These are phyloP conservation scores for Diaperis boleti DNA, from an alignment of 2,888 invertebrate species.

Conservation along the genomic window DNA sequence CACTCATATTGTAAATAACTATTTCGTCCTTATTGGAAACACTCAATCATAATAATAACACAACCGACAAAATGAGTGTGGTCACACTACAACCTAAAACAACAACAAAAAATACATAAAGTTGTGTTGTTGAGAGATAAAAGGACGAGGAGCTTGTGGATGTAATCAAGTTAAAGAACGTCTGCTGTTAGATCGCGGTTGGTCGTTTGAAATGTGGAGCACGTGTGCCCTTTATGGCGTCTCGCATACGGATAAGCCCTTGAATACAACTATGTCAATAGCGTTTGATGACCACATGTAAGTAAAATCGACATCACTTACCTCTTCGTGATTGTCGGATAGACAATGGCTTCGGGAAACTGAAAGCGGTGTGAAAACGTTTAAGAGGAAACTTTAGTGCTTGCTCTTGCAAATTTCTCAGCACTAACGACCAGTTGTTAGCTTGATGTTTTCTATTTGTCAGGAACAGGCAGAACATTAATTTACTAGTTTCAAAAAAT, in stretches of 20 bases:
- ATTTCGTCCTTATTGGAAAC: constrained; percentile 36
- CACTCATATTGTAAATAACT: too few species aligned
- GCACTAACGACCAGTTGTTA: too few species aligned
- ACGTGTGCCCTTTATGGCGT: constrained; percentile 56
- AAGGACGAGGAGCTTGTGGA: constrained; percentile 51
- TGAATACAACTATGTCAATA: constrained; percentile 53
- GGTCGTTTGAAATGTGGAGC: constrained; percentile 55
- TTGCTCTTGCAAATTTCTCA: too few species aligned
- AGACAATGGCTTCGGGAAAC: constrained; percentile 5
- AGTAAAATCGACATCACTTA: constrained; percentile 49
- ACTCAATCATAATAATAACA: constrained; percentile 35
- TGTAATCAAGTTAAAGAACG: constrained; percentile 59
- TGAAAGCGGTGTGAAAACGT: too few species aligned
- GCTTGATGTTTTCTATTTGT: too few species aligned
- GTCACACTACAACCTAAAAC: constrained; percentile 12
- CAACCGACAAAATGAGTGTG: constrained; percentile 20
- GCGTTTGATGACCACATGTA: constrained; percentile 56
- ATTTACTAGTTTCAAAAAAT: too few species aligned
- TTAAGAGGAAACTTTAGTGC: too few species aligned
- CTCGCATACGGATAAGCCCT: constrained; percentile 58
- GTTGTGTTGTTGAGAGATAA: constrained; percentile 30
- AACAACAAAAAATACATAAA: constrained; percentile 34
- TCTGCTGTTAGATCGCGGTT: constrained; percentile 53
- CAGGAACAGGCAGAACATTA: too few species aligned
- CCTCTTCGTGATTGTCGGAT: constrained; percentile 32